phyloP scores from a whole-genome alignment of 2,888 invertebrate genomes.

The Agrotis puta region DNA sequence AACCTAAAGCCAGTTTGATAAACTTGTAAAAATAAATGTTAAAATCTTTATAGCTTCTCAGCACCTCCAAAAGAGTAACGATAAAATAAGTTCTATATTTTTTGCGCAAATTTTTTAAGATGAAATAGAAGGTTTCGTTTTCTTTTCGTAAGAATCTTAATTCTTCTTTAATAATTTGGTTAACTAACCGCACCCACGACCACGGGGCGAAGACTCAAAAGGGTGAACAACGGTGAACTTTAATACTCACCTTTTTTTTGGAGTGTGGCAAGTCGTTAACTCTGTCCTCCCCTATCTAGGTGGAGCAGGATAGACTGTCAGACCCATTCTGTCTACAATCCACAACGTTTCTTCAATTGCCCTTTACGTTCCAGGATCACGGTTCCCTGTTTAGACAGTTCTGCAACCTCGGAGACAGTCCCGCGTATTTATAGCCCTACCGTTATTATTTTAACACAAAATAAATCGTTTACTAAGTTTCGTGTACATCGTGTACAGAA shows the following conservation, averaged over 20 bases:
- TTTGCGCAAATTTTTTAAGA: slow-evolving; percentile 42
- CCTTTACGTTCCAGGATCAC: too few relatives aligned
- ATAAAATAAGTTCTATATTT: slow-evolving; percentile 50
- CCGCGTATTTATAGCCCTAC: too few relatives aligned
- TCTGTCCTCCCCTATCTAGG: too few relatives aligned
- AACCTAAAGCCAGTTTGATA: slow-evolving; percentile 33
- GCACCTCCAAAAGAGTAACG: slow-evolving; percentile 37
- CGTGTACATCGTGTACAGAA: too few relatives aligned
- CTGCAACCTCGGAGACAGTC: too few relatives aligned
- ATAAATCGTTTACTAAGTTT: too few relatives aligned
- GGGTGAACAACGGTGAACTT: background rate
- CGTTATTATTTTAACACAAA: too few relatives aligned
- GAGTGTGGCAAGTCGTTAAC: too few relatives aligned
- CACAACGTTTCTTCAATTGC: too few relatives aligned
- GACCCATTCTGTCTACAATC: too few relatives aligned
- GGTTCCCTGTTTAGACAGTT: too few relatives aligned
- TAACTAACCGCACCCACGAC: background rate
- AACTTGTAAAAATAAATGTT: slow-evolving; percentile 41
- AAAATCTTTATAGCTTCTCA: slow-evolving; percentile 52
- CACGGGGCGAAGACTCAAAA: background rate
- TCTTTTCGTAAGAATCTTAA: slow-evolving; percentile 17
- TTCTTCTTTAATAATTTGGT: slow-evolving; percentile 31
- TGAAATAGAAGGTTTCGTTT: slow-evolving; percentile 32
- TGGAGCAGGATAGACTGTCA: too few relatives aligned
- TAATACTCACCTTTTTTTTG: background rate